Percentiles rank a stretch among this genome's conserved stretches.
These are phyloP conservation scores for Eriocheir sinensis DNA, from an alignment of 1,140 invertebrate genomes.

Conservation along the genomic window DNA sequence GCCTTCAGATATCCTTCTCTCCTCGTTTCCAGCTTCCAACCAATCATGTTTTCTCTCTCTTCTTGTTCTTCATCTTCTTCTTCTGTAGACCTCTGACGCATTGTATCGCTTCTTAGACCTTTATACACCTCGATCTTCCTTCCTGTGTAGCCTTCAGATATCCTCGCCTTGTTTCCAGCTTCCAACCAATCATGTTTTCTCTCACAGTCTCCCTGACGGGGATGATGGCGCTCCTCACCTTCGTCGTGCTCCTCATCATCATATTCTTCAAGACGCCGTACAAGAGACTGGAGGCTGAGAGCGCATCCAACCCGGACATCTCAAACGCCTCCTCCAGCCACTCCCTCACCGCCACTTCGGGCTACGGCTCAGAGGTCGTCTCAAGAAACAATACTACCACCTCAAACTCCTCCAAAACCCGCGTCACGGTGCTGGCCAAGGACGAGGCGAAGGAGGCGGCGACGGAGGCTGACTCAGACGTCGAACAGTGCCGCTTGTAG, in stretches of 20 bases:
- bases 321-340: conserved; percentile 34
- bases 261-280: conserved; percentile 54
- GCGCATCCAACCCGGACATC: neutral
- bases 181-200: too few species aligned
- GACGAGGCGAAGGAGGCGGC: neutral
- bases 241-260: conserved; percentile 42
- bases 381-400: neutral
- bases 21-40: neutral
- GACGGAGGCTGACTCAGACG: neutral
- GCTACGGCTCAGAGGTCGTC: conserved; percentile 25
- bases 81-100: too few species aligned
- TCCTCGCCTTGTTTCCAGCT: neutral
- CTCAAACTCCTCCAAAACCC: neutral
- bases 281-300: conserved; percentile 67
- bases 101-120: too few species aligned
- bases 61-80: too few species aligned
- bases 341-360: conserved; percentile 39
- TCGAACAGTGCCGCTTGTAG: conserved; percentile 42
- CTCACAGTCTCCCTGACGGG: conserved; percentile 52
- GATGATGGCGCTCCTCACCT: conserved; percentile 32
- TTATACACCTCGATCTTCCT: neutral
- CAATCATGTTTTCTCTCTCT: too few species aligned
- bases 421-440: neutral
- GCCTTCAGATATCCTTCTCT: neutral
- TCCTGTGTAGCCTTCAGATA: neutral